Base-by-base conservation (phyloP, 2,888 invertebrate species). In the Temnothorax ravouxi region DNA sequence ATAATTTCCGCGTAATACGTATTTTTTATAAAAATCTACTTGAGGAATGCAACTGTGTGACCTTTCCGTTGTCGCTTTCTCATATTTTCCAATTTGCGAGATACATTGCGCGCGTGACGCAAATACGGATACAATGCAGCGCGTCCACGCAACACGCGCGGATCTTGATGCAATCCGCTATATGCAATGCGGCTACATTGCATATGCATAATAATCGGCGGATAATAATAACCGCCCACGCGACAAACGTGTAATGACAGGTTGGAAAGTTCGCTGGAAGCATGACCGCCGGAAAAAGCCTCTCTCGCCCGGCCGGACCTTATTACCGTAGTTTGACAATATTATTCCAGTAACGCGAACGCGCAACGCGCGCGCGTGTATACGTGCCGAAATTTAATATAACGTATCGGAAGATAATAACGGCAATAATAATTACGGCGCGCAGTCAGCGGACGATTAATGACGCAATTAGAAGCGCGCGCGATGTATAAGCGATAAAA, bases 151-250 rank as follows among this genome's bases (percentile, higher is more conserved):
- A 79, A 71, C 21, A 21, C 41, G 54, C 34, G 54, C 69, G 34
- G 34, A 59, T 79, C 72, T 47, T 50, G n/a, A n/a, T n/a, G 79
- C 72, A 79, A 79, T 71, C 47, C 47, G 72, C 72, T 47, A n/a
- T n/a, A n/a, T n/a, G 59, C 44, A 71, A 71, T 72, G 52, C 56
- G 71, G 44, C 18, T 50, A 21, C 47, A 34, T 34, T 59, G 79
- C 71, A 59, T 71, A 59, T 79, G 47, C 79, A 72, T 72, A 72
- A 72, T 80, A 80, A 80, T 80, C 59, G 79, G 21, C 11, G 72
- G 21, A 47, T 59, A 79, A 79, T 71, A 56, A 79, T 34, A 79
- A 59, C 79, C 59, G 59, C 72, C 79, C 56, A 79, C 56, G 47
- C 52, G 47, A 71, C 56, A 41, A 71, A 59, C 25, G 6, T 8